Base-by-base conservation (phyloP, 2,797 vertebrate species). In the Odontamblyopus lacepedii region DNA sequence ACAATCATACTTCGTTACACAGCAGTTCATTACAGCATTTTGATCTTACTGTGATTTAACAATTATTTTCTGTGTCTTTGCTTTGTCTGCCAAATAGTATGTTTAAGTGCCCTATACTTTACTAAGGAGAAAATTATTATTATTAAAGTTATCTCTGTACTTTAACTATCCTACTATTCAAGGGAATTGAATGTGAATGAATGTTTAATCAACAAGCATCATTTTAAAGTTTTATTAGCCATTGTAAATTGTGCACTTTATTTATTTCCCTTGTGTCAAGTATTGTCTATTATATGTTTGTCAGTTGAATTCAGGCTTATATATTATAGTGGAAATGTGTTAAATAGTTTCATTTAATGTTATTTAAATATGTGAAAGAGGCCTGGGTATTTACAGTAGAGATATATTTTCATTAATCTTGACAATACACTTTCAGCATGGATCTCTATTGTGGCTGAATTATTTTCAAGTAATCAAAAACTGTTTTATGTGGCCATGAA, bases 61-160 rank as follows among this genome's bases (percentile, higher is more conserved):
- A 82, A 75, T 89, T 85, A 89, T 94, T 92, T 90, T 79, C 57
- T 88, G 27, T 83, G 85, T 89, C 72, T 51, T 90, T 92, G 84
- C 79, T 83, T 93, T 85, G 90, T 75, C 84, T 92, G 90, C 94
- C 91, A 88, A 90, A 77, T 88, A 48, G 44, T 48, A 48, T 48
- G 44, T 48, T 48, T 48, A 48, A 48, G 44, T 48, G 44, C 13
- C 44, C 44, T 48, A 48, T 48, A 48, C 12, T 16, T 48, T 48
- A 15, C 16, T 48, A 48, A 48, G 44, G 13, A 48, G 3, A 48
- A 48, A 48, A 48, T 15, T 48, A 48, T 84, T 48, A 48, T 84
- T 38, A 38, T 38, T 38, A 38, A 38, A 9, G 85, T 78, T 83
- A 81, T 77, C 79, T 86, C 81, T 89, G 84, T 86, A 88, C 87